A percentile compares a stretch with the other conserved stretches of the same genome.
Conservation (phyloP, 2,888 invertebrate genomes). For the Aplocera efformata region DNA sequence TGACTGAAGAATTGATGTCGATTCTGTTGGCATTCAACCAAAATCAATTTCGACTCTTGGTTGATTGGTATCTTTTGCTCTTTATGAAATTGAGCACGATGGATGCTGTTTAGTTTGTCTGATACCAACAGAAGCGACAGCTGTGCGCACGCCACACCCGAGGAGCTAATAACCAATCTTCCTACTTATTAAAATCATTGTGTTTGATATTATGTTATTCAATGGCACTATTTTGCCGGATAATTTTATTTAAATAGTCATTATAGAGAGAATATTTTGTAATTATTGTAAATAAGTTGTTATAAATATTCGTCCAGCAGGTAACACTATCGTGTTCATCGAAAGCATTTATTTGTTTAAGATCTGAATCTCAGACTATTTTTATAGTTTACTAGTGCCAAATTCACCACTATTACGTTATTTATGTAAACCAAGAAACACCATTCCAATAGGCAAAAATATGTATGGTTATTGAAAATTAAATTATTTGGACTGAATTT, state of each 20-base stretch:
- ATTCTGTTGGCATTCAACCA: no score
- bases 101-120: no score
- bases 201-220: slow-evolving; percentile 8
- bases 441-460: slow-evolving; percentile 69
- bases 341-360: slow-evolving; percentile 64
- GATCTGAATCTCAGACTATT: slow-evolving; percentile 63
- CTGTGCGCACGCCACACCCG: no score
- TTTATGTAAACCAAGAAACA: slow-evolving; percentile 46
- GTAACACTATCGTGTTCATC: slow-evolving; percentile 41
- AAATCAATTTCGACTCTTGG: no score
- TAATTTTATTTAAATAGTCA: slow-evolving; percentile 33
- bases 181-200: no score
- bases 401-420: slow-evolving; percentile 53
- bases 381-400: slow-evolving; percentile 62
- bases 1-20: no score
- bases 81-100: no score
- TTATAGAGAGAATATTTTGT: slow-evolving; percentile 47
- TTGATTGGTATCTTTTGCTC: no score
- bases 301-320: slow-evolving; percentile 61
- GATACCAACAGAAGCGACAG: no score
- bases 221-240: slow-evolving; percentile 18
- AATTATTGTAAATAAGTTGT: slow-evolving; percentile 74
- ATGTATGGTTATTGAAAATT: slow-evolving; percentile 57
- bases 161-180: no score
- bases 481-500: slow-evolving; percentile 75